Base-by-base conservation (phyloP, 1,140 invertebrate genomes). In the Teleogryllus occipitalis region DNA sequence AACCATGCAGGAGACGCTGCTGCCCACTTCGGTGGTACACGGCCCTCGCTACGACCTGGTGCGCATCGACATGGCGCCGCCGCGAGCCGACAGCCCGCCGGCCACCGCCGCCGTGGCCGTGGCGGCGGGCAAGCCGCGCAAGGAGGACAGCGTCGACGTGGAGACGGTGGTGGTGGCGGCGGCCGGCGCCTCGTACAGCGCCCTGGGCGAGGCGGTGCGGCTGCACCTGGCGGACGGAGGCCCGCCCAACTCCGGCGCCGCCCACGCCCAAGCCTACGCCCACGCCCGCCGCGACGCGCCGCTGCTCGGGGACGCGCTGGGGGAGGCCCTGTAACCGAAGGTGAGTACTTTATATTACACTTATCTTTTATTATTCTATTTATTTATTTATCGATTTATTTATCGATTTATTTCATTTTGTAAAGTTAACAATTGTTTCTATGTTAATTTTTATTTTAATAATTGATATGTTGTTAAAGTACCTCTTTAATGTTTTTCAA, bases 1-100 rank as follows among this genome's bases (percentile, higher is more conserved):
- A 80, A 94, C 92, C 0, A 88, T 92, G 73, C 92, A 94, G 83
- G 92, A 93, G 82, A 91, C 90, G 14, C 83, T 94, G 48, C 84
- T 94, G 73, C 87, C 88, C 0, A 87, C 87, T 81, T 83, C 80
- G 82, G 85, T 79, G 48, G 83, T 81, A 72, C 77, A 73, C 54
- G 15, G 39, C 73, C 22, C 14, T 12, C 77, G 48, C 1, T 46
- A 21, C 0, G 78, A 47, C n/a, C 15, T 54, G 27, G 75, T 47
- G 21, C 72, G 47, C 14, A 48, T 21, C 15, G 79, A 0, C n/a
- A 74, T 65, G 7, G 27, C 75, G 6, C 18, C 74, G 15, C 8
- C 74, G 74, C 7, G 22, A 5, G 8, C 14, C 0, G 21, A 74
- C 10, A 76, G 65, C 46, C 8, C 72, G 46, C 39, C 65, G 73